Conservation (phyloP, 2,888 invertebrate genomes). For the Euspilapteryx auroguttella region DNA sequence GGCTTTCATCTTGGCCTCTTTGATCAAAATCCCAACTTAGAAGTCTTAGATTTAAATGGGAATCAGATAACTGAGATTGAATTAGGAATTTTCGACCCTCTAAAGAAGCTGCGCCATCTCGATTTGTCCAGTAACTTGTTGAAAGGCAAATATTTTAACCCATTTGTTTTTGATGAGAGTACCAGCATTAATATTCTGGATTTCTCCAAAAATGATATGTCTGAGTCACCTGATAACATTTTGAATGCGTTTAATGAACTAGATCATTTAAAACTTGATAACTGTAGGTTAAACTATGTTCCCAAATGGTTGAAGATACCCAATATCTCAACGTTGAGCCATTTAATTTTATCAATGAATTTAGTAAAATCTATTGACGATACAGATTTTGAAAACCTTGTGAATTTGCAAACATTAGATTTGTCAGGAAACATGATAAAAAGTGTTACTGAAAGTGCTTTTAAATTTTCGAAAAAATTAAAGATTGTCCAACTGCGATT, state of each 20-base stretch:
- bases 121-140: constrained; percentile 23
- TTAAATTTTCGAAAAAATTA: constrained; percentile 23
- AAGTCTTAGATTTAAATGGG: constrained; percentile 22
- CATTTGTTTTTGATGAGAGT: constrained; percentile 17
- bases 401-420: constrained; percentile 24
- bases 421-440: constrained; percentile 26
- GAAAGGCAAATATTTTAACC: constrained; percentile 16
- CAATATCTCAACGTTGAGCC: constrained; percentile 26
- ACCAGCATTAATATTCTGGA: constrained; percentile 17
- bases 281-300: constrained; percentile 21
- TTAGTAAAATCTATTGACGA: constrained; percentile 18
- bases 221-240: constrained; percentile 15
- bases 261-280: constrained; percentile 20
- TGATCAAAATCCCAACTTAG: constrained; percentile 19
- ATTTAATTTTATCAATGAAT: constrained; percentile 25
- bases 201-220: constrained; percentile 28
- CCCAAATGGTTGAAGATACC: constrained; percentile 21
- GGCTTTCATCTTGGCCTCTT: constrained; percentile 23
- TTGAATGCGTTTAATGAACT: constrained; percentile 16
- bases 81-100: constrained; percentile 20
- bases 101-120: constrained; percentile 18
- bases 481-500: constrained; percentile 22
- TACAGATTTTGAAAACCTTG: constrained; percentile 16
- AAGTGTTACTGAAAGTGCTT: constrained; percentile 19
- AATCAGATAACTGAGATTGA: constrained; percentile 17